Percentiles rank a stretch among this genome's conserved stretches.
These are phyloP conservation scores for Xenotilapia flavipinnis DNA, from an alignment of 2,113 vertebrate genomes.

Conservation along the genomic window DNA sequence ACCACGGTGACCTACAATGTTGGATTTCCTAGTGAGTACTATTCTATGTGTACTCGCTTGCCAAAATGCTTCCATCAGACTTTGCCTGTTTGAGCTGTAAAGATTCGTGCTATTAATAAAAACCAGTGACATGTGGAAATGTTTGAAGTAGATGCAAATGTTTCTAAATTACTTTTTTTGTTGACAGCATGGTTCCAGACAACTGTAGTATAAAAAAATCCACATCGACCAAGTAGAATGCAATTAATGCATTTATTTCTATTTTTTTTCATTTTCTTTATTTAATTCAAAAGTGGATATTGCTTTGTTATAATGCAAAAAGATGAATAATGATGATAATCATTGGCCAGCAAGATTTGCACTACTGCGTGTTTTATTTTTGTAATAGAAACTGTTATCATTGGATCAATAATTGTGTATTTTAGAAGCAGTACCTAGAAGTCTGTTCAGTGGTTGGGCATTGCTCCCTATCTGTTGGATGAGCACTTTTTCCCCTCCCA, in stretches of 20 bases:
- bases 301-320: not conserved
- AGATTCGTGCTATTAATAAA: not conserved
- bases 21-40: not conserved
- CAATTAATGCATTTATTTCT: not conserved
- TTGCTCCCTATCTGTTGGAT: not conserved
- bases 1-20: not conserved
- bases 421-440: not conserved
- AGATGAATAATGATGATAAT: not conserved
- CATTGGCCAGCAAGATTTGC: not conserved
- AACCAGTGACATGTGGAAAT: not conserved
- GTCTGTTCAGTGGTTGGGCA: not conserved
- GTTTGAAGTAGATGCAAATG: not conserved
- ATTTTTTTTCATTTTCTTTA: not conserved
- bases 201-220: not conserved
- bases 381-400: not conserved
- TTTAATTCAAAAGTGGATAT: not conserved
- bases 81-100: not conserved
- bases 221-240: not conserved
- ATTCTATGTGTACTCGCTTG: not conserved
- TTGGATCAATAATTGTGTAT: not conserved
- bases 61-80: not conserved
- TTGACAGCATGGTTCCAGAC: not conserved
- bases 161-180: not conserved
- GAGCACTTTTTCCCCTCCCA: constrained; percentile 10
- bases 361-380: not conserved